Conservation (phyloP, 2,113 vertebrate species). For the Anolis sagrei region DNA sequence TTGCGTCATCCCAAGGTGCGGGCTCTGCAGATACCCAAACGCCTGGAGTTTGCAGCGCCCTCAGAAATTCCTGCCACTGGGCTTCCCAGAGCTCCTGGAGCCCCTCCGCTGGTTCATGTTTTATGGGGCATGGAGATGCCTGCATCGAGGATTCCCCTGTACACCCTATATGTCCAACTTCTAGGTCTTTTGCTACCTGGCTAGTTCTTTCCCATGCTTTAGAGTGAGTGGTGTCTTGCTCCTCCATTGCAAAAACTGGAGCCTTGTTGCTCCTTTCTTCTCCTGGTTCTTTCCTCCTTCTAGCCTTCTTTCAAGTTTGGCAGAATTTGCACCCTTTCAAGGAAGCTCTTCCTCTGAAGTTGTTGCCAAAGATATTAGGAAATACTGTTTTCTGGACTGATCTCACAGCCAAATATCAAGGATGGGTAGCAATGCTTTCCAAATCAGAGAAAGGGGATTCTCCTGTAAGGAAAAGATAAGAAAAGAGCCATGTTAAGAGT, state of each 20-base stretch:
- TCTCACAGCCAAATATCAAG: not conserved
- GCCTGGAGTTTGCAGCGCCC: not conserved
- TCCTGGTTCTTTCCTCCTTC: too few relatives aligned
- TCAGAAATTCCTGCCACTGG: constrained; percentile 24
- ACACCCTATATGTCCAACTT: not conserved
- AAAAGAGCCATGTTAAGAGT: not conserved
- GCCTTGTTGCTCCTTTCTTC: not conserved
- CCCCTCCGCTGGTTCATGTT: not conserved
- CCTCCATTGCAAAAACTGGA: not conserved
- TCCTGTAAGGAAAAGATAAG: not conserved
- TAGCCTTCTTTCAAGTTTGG: not conserved
- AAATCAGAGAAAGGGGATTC: too few relatives aligned
- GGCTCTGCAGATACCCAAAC: not conserved
- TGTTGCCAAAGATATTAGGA: not conserved
- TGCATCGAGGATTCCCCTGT: not conserved
- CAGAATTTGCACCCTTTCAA: not conserved
- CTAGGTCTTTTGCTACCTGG: not conserved
- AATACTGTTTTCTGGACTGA: not conserved
- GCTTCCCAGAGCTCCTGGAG: constrained; percentile 2
- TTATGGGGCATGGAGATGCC: not conserved
- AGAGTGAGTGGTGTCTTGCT: not conserved
- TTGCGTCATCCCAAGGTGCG: not conserved
- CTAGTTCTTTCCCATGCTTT: not conserved
- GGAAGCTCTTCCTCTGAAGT: not conserved
- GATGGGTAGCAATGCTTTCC: not conserved